Evolutionary conservation across 2,888 invertebrate genomes (phyloP).

Genomic region (Ectobius pallidus): DNA sequence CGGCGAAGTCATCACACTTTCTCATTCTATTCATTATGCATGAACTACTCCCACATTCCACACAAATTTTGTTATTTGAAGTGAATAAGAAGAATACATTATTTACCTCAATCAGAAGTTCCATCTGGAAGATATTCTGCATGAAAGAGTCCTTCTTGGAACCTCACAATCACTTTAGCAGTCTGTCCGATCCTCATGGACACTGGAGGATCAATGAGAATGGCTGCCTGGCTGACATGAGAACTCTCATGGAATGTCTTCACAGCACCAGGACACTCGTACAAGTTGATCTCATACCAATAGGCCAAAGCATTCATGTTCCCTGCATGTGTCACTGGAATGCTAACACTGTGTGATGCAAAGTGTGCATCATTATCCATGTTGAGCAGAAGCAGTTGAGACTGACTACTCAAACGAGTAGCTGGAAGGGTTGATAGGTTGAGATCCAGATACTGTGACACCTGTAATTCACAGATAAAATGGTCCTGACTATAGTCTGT

Average conservation of each 20-base stretch:
- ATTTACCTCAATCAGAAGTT: no score
- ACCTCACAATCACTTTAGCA: constrained; percentile 50
- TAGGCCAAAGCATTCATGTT: constrained; percentile 59
- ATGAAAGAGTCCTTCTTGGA: constrained; percentile 43
- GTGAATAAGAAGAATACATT: no score
- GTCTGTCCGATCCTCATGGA: constrained; percentile 50
- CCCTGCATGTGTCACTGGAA: neutral
- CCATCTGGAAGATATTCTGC: neutral
- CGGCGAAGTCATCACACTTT: no score
- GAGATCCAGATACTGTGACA: constrained; percentile 60
- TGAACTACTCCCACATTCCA: no score
- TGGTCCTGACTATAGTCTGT: no score
- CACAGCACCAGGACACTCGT: constrained; percentile 53
- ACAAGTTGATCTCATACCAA: constrained; percentile 61
- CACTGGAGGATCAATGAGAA: constrained; percentile 55
- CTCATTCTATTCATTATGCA: no score
- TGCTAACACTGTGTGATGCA: neutral
- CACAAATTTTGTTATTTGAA: no score
- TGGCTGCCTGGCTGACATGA: constrained; percentile 59
- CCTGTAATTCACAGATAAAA: constrained; percentile 47
- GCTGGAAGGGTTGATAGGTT: constrained; percentile 50
- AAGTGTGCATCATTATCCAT: neutral
- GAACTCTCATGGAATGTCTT: constrained; percentile 57
- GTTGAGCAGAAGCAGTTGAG: neutral
- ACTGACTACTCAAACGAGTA: neutral